These are phyloP conservation scores for Andrena camellia DNA, from an alignment of 2,888 invertebrate species.

Conservation along the genomic window DNA sequence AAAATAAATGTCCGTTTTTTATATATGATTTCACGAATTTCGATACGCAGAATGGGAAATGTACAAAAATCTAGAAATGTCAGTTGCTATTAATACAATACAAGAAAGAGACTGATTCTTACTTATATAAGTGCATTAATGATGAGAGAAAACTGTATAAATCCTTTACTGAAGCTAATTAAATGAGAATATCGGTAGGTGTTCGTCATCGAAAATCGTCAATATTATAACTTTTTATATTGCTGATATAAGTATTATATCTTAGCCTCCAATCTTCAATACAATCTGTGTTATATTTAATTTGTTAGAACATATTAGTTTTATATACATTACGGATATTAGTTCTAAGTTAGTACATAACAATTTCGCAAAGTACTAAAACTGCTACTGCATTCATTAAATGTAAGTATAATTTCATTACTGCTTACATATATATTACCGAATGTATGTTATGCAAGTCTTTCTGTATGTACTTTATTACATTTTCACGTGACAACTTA, in stretches of 20 bases:
- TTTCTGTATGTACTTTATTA: not conserved
- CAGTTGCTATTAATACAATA: slow-evolving; percentile 23
- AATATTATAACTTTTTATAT: slow-evolving; percentile 45
- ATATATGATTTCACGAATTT: slow-evolving; percentile 11
- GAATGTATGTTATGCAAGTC: not conserved
- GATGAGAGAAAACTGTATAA: slow-evolving; percentile 36
- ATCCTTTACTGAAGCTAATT: slow-evolving; percentile 33
- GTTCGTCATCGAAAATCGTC: slow-evolving; percentile 11
- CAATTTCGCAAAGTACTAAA: slow-evolving; percentile 9
- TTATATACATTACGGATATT: slow-evolving; percentile 16
- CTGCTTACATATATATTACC: slow-evolving; percentile 4
- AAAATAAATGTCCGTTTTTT: slow-evolving; percentile 5
- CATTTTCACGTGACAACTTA: slow-evolving; percentile 11
- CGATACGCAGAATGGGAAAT: slow-evolving; percentile 22
- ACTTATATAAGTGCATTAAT: slow-evolving; percentile 62
- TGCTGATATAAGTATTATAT: slow-evolving; percentile 29
- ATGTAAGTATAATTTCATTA: slow-evolving; percentile 23
- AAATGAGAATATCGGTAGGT: slow-evolving; percentile 25
- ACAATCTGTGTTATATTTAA: slow-evolving; percentile 27
- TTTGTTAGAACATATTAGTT: slow-evolving; percentile 20
- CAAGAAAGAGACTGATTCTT: slow-evolving; percentile 70
- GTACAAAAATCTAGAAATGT: slow-evolving; percentile 44
- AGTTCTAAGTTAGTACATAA: slow-evolving; percentile 19
- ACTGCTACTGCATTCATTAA: slow-evolving; percentile 1
- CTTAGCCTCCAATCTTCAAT: slow-evolving; percentile 11